Base-by-base conservation (phyloP, 1,140 invertebrate species). In the Eurosta solidaginis region DNA sequence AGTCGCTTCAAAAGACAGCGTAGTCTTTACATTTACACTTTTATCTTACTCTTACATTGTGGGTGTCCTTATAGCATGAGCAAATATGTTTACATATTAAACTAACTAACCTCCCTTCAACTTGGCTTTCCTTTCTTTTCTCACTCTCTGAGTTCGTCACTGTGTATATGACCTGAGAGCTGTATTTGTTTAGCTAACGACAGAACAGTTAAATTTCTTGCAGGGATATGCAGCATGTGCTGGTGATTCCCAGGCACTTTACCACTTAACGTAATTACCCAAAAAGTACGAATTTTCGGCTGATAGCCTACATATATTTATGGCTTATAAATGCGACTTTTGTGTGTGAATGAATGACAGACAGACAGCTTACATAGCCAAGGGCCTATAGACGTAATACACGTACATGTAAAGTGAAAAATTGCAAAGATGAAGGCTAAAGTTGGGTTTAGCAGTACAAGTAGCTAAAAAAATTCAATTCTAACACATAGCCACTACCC, bases 391-490 rank as follows among this genome's bases (percentile, higher is more conserved):
- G 33, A 68, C 36, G 33, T 2, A 36, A 2, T 22, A 36, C 0
- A 12, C n/a, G n/a, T n/a, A n/a, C n/a, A n/a, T n/a, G n/a, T n/a
- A 54, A 20, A n/a, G 59, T 29, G 12, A 6, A 68, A 42, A 33
- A 68, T 33, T 14, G 33, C 59, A 12, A n/a, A n/a, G 1, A 9
- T n/a, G 36, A n/a, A 33, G 7, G 59, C 17, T 20, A n/a, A 20
- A 36, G 59, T 14, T 6, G 36, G 40, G 17, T 68, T 68, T 68
- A 40, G 33, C 59, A 42, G 40, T n/a, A n/a, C n/a, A 68, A 68
- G 59, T 68, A 68, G 59, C 36, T 68, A 68, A 68, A 40, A 68
- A 68, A 40, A 68, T 68, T 68, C 59, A 68, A 68, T 68, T 68
- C 36, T 33, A 33, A 42, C 59, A 68, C 7, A 68, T 33, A 22